Evolutionary conservation across 2,888 invertebrate genomes (phyloP), one percentile per base, ranked within the genome.

Genomic region (Muschampia plurimacula): DNA sequence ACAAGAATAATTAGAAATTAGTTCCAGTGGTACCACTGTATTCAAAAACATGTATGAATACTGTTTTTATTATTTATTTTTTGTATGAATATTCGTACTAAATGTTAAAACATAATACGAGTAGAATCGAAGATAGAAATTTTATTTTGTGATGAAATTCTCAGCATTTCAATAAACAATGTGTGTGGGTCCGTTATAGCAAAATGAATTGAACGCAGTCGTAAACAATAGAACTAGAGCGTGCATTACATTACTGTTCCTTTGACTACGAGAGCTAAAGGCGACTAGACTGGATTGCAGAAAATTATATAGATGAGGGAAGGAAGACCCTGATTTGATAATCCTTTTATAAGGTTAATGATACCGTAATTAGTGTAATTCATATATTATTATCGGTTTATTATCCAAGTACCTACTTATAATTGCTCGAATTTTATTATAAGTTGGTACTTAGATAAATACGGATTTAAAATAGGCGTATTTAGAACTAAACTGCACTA

Each of bases 201-300:
- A 67, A 71, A 72, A 72, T 72, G 72, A 72, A 72, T 72, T 62
- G 67, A 72, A 72, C 62, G 72, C 72, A 67, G 41, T 6, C 15
- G 83, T 85, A 85, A 86, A 86, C 84, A 86, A 86, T 83, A 75
- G 83, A 83, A 85, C 82, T 80, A 81, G 81, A 83, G 79, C 83
- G 80, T 83, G 81, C 76, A 80, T 82, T 78, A 74, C 60, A 72
- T 66, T 67, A 71, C 66, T 52, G 66, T 67, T 15, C 41, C 39
- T 66, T 36, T 46, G 22, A 65, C 65, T 65, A 22, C 10, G 52
- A 67, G 67, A 44, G 60, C 39, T 60, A 15, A 22, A 55, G 55
- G 22, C 55, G 28, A 28, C 22, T 55, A 10, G 22, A 55, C 22
- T 22, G 0, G 22, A 22, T 55, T 22, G 22, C 55, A 55, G 55